Percentiles rank a stretch among this genome's conserved stretches.
Evolutionary conservation across 2,797 vertebrate species (phyloP).

Genomic region (Orientallactaga sibirica): DNA sequence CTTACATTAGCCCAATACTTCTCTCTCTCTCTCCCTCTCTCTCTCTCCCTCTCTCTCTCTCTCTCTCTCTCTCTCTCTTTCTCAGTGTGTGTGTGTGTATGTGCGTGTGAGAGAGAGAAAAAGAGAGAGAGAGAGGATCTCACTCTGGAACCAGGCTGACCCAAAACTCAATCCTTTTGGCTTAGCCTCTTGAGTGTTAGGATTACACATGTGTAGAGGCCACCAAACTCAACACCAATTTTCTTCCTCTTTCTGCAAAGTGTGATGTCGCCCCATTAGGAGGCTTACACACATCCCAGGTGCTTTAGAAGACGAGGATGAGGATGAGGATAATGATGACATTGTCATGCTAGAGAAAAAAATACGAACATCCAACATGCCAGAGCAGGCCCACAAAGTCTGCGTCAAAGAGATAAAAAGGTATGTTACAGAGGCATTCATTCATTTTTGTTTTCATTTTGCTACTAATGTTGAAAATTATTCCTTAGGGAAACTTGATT

Average conservation of each 20-base stretch:
- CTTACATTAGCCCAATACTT: not conserved
- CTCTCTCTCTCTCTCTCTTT: too few relatives aligned
- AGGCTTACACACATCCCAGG: constrained; percentile 90
- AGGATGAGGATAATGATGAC: constrained; percentile 96
- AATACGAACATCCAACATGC: constrained; percentile 94
- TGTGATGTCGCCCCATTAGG: too few relatives aligned
- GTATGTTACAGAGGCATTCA: constrained; percentile 68
- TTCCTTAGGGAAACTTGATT: not conserved
- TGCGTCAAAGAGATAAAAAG: constrained; percentile 98
- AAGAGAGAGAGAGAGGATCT: not conserved
- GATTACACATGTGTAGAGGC: too few relatives aligned
- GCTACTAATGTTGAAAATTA: not conserved
- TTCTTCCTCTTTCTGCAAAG: constrained; percentile 82
- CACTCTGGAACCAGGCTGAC: not conserved
- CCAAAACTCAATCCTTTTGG: not conserved
- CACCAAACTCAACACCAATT: not conserved
- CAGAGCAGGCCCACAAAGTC: constrained; percentile 94
- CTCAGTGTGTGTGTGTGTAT: too few relatives aligned
- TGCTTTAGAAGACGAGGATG: constrained; percentile 92
- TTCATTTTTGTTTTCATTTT: not conserved
- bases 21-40: too few relatives aligned
- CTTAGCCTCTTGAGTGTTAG: not conserved
- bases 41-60: too few relatives aligned
- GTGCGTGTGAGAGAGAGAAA: too few relatives aligned
- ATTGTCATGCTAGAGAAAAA: constrained; percentile 93